Conservation (phyloP, 2,797 vertebrate species). For the Galaxias olidus region DNA sequence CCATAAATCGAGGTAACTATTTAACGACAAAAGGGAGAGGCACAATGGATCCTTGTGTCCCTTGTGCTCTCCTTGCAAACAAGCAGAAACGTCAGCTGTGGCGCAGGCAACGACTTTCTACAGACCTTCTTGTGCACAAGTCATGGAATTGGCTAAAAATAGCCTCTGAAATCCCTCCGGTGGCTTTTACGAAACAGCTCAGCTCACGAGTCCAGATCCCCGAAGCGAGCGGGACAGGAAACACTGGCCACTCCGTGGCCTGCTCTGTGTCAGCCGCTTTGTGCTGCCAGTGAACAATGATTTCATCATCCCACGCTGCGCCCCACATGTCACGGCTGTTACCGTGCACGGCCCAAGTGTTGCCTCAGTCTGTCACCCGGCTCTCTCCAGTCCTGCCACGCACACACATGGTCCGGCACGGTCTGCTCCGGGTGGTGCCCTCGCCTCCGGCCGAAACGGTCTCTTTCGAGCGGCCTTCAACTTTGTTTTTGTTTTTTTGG, state of each 20-base stretch:
- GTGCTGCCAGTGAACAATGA: constrained; percentile 13
- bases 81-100: constrained; percentile 16
- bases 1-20: background rate
- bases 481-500: constrained; percentile 31
- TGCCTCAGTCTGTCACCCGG: constrained; percentile 1
- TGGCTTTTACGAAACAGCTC: constrained; percentile 18
- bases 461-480: constrained; percentile 17
- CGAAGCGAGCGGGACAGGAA: constrained; percentile 35
- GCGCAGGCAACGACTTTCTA: constrained; percentile 14
- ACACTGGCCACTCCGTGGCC: constrained; percentile 23
- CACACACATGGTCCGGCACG: constrained; percentile 10
- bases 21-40: constrained; percentile 13
- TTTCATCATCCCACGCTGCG: constrained; percentile 26
- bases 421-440: constrained; percentile 6
- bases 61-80: constrained; percentile 23
- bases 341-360: constrained; percentile 20
- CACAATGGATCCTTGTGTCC: constrained; percentile 16
- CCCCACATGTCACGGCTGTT: constrained; percentile 17
- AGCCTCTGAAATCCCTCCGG: constrained; percentile 14
- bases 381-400: background rate
- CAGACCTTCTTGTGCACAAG: constrained; percentile 35
- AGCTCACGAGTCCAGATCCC: background rate
- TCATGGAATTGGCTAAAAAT: constrained; percentile 34
- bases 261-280: constrained; percentile 27
- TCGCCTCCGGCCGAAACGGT: background rate